Base-by-base conservation (phyloP, 1,140 invertebrate species). In the Hyles euphorbiae region DNA sequence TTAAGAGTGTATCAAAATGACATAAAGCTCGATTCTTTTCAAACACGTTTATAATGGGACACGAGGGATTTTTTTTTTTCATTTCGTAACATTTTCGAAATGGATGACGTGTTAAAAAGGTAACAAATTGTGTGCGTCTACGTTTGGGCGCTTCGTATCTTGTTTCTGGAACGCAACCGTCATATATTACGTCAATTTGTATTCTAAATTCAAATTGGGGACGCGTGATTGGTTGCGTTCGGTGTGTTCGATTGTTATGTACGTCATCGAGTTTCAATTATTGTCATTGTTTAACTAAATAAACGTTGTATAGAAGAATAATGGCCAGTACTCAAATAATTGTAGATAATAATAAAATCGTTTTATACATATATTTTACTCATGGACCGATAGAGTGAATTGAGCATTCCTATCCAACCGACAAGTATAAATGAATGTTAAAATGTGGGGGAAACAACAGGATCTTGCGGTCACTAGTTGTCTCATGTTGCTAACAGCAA, bases 61-160 rank as follows among this genome's bases (percentile, higher is more conserved):
- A 83, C 70, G 78, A 81, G 78, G 43, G 53, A 36, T 43, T 83
- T 72, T 77, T 68, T n/a, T 53, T 70, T 80, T 77, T 83, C 36
- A 40, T 86, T 83, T 73, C 65, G 58, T 53, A 51, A 60, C 58
- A 74, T 78, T 82, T 76, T 73, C 67, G 61, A 80, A 86, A 87
- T 86, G 79, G 79, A 87, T 84, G 82, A 87, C 76, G 85, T 86
- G 85, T 88, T 88, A 88, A 88, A 85, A 88, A 85, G 83, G 77
- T 85, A 72, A 83, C 74, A 75, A 75, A 81, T 83, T 71, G 74
- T 71, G 60, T 65, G 67, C 53, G 34, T 49, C 8, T 45, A 50
- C 34, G 36, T 58, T 68, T 60, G 47, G 46, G 56, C 51, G 51
- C 22, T 36, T 58, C 54, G 69, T 67, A 68, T 79, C 67, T 65